Percentiles rank a stretch among this genome's conserved stretches.
Conservation (phyloP, 1,140 invertebrate species). For the Drosophila leontia region DNA sequence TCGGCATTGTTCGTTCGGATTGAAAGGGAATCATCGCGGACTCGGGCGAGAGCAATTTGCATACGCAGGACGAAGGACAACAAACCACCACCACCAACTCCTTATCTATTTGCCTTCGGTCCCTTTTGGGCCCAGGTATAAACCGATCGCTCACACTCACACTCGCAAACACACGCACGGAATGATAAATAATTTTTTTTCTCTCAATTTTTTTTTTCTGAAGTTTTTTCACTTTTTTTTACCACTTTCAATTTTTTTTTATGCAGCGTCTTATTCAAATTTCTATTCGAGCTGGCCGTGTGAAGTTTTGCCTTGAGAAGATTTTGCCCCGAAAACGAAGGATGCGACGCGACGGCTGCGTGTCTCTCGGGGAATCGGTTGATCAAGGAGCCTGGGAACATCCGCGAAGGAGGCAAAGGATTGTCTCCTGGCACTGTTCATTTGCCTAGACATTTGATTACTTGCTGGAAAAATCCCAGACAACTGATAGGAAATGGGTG, state of each 20-base stretch:
- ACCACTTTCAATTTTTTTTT: conserved; percentile 78
- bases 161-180: conserved; percentile 35
- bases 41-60: conserved; percentile 68
- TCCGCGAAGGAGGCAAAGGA: conserved; percentile 51
- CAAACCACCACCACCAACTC: conserved; percentile 67
- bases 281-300: conserved; percentile 63
- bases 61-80: conserved; percentile 67
- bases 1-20: conserved; percentile 74
- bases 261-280: conserved; percentile 75
- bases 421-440: conserved; percentile 41
- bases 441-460: conserved; percentile 54
- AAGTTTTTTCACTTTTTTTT: conserved; percentile 82
- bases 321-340: conserved; percentile 60
- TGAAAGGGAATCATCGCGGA: conserved; percentile 76
- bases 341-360: conserved; percentile 40
- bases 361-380: conserved; percentile 30
- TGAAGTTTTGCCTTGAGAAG: conserved; percentile 65
- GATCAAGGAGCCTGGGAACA: conserved; percentile 73
- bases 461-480: neutral
- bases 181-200: conserved; percentile 82
- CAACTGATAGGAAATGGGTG: conserved; percentile 41
- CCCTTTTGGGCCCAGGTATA: conserved; percentile 59
- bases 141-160: conserved; percentile 37
- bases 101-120: conserved; percentile 77
- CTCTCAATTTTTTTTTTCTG: conserved; percentile 60